Percentiles rank a stretch among this genome's conserved stretches.
Conservation (phyloP, 2,797 vertebrate species). For the Tachyglossus aculeatus region DNA sequence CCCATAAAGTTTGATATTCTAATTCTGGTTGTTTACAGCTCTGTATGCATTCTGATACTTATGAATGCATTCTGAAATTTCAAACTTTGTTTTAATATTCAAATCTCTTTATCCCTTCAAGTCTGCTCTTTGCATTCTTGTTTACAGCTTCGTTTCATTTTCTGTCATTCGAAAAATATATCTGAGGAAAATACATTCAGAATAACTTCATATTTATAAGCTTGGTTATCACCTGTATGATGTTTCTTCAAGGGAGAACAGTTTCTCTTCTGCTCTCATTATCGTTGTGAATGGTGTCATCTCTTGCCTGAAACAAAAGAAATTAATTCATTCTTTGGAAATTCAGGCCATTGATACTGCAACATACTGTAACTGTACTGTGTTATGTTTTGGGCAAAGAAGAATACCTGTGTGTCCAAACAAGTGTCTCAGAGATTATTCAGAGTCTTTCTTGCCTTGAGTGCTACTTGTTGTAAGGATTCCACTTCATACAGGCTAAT, state of each 20-base stretch:
- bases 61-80: no score
- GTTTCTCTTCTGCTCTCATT: not conserved
- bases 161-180: constrained; percentile 40
- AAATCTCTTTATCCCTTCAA: no score
- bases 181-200: constrained; percentile 42
- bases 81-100: no score
- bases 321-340: not conserved
- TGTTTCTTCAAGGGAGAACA: constrained; percentile 42
- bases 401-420: not conserved
- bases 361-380: no score
- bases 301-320: not conserved
- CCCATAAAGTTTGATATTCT: constrained; percentile 36
- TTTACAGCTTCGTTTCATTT: not conserved
- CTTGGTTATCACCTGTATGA: constrained; percentile 33
- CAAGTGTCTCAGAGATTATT: not conserved
- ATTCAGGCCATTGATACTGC: not conserved
- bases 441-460: not conserved
- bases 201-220: constrained; percentile 42
- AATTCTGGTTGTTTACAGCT: constrained; percentile 35
- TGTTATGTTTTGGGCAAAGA: not conserved
- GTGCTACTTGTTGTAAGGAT: not conserved
- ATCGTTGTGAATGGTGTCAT: not conserved
- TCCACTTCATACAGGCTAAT: not conserved
- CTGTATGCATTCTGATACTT: no score
- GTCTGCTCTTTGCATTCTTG: no score